A percentile compares a stretch with the other conserved stretches of the same genome.
These are phyloP conservation scores for Drosophila cracens DNA, from an alignment of 2,888 invertebrate species.

Conservation along the genomic window DNA sequence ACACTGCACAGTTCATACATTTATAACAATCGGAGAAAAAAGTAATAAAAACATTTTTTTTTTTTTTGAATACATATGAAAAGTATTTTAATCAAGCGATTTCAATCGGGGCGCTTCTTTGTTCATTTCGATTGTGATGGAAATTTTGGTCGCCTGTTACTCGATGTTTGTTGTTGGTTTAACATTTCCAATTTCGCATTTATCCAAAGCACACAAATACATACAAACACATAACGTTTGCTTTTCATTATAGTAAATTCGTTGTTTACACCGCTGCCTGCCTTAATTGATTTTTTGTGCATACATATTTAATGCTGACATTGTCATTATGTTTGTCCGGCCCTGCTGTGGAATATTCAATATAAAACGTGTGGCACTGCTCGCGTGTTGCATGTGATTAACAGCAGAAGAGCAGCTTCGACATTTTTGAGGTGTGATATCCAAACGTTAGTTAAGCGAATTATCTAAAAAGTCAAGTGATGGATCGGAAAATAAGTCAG, in stretches of 20 bases:
- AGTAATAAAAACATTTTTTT: neutral
- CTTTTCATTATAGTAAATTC: slow-evolving; percentile 69
- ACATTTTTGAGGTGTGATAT: slow-evolving; percentile 49
- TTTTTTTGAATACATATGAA: neutral
- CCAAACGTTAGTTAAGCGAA: slow-evolving; percentile 18
- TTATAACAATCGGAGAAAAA: neutral
- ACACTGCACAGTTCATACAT: neutral
- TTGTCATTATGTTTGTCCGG: slow-evolving; percentile 16
- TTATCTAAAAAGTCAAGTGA: neutral
- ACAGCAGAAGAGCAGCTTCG: slow-evolving; percentile 27
- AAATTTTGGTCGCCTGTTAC: slow-evolving; percentile 10
- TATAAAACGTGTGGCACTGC: slow-evolving; percentile 3
- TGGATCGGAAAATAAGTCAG: neutral
- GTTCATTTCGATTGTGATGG: neutral
- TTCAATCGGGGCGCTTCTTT: neutral
- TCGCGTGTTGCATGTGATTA: slow-evolving; percentile 73
- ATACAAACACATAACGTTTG: slow-evolving; percentile 27
- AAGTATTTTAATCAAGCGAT: neutral
- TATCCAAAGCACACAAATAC: slow-evolving; percentile 23
- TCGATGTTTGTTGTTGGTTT: slow-evolving; percentile 1
- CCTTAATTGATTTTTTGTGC: slow-evolving; percentile 55
- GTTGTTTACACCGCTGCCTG: slow-evolving; percentile 45
- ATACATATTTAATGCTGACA: slow-evolving; percentile 56
- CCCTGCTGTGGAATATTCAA: neutral
- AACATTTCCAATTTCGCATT: slow-evolving; percentile 8